A percentile compares a stretch with the other conserved stretches of the same genome.
Evolutionary conservation across 2,888 invertebrate genomes (phyloP).

Genomic region (Rhagonycha lutea): DNA sequence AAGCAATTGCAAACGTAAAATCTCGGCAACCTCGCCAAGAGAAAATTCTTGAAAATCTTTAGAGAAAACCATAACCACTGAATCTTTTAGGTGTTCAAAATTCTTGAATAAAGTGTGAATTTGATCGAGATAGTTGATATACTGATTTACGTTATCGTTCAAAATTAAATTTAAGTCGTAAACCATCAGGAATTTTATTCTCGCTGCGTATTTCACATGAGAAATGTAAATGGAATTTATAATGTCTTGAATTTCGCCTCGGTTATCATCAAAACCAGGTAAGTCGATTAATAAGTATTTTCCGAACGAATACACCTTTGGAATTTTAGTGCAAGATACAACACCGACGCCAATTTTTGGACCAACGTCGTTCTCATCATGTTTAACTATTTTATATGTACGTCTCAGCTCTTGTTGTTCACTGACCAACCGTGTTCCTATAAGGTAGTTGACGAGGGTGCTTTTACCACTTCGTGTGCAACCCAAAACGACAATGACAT

Average conservation of each 20-base stretch:
- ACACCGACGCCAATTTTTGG: slow-evolving; percentile 6
- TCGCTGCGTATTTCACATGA: slow-evolving; percentile 2
- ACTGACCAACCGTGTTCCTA: background rate
- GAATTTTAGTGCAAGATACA: background rate
- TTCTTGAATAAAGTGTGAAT: background rate
- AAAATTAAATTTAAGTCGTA: slow-evolving; percentile 1
- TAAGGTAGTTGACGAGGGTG: slow-evolving; percentile 10
- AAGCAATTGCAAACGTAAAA: background rate
- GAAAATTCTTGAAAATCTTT: background rate
- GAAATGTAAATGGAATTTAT: slow-evolving; percentile 7
- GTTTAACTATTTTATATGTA: slow-evolving; percentile 2
- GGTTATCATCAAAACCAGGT: slow-evolving; percentile 13
- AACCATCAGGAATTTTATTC: slow-evolving; percentile 5
- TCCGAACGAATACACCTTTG: background rate
- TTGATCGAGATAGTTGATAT: background rate
- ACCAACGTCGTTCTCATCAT: background rate
- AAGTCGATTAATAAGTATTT: background rate
- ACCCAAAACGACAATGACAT: background rate
- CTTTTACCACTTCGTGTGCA: slow-evolving; percentile 12
- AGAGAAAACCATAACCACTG: slow-evolving; percentile 1
- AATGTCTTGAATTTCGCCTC: slow-evolving; percentile 2
- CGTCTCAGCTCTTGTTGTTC: background rate
- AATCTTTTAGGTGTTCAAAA: background rate
- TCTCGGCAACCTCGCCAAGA: background rate
- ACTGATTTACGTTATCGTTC: slow-evolving; percentile 2